Conservation (phyloP, 1,140 invertebrate species). For the Drosophila subpulchrella region DNA sequence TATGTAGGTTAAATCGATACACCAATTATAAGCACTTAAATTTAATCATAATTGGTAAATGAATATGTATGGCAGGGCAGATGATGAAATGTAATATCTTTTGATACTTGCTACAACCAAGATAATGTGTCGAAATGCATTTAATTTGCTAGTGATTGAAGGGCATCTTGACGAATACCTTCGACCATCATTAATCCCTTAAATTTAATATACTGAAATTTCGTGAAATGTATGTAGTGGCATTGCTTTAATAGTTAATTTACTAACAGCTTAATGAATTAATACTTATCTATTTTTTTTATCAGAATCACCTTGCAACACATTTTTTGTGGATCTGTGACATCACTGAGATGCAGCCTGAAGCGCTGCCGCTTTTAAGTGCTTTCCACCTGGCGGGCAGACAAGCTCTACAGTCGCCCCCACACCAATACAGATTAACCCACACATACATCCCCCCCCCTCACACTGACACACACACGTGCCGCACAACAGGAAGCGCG, state of each 20-base stretch:
- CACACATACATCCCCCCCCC: background rate
- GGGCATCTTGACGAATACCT: background rate
- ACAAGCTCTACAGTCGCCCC: constrained; percentile 21
- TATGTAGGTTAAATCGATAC: too few relatives aligned
- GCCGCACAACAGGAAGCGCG: constrained; percentile 46
- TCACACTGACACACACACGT: constrained; percentile 33
- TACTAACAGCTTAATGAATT: too few relatives aligned
- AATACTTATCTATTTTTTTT: background rate
- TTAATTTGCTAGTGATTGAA: background rate
- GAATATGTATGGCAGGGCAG: too few relatives aligned
- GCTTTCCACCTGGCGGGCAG: constrained; percentile 72
- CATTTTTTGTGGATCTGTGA: background rate
- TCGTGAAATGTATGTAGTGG: too few relatives aligned
- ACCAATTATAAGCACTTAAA: too few relatives aligned
- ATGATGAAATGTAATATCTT: too few relatives aligned
- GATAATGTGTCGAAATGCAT: background rate
- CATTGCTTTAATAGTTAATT: too few relatives aligned
- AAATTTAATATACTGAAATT: too few relatives aligned
- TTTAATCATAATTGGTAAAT: too few relatives aligned
- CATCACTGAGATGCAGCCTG: constrained; percentile 22
- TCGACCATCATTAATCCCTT: too few relatives aligned
- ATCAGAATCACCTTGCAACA: background rate
- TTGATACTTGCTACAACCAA: too few relatives aligned
- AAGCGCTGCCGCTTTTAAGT: constrained; percentile 53
- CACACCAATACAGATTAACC: background rate